A percentile compares a stretch with the other conserved stretches of the same genome.
These are phyloP conservation scores for Chelonus formosanus DNA, from an alignment of 2,888 invertebrate genomes.

Conservation along the genomic window DNA sequence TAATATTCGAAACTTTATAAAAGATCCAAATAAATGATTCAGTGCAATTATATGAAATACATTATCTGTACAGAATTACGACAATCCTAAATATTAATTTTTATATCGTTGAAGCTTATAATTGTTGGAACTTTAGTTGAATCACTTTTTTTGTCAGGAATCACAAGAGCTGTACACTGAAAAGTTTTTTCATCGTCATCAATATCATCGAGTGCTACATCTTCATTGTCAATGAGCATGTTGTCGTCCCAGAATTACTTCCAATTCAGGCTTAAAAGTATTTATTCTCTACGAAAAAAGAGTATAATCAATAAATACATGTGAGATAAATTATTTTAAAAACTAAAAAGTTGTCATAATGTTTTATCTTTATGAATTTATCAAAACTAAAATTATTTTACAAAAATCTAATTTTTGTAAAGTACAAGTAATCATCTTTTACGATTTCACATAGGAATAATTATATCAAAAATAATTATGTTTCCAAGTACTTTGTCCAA, in stretches of 20 bases:
- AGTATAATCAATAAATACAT: slow-evolving; percentile 5
- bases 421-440: too few relatives aligned
- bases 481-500: too few relatives aligned
- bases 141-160: slow-evolving; percentile 45
- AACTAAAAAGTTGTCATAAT: too few relatives aligned
- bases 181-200: slow-evolving; percentile 49
- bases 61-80: slow-evolving; percentile 91
- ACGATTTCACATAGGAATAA: too few relatives aligned
- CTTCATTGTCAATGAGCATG: slow-evolving; percentile 50
- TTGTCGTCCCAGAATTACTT: slow-evolving; percentile 50
- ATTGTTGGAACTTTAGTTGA: slow-evolving; percentile 36
- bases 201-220: slow-evolving; percentile 50
- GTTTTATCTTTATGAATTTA: too few relatives aligned
- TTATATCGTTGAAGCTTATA: slow-evolving; percentile 68
- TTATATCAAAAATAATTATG: too few relatives aligned
- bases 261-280: slow-evolving; percentile 45
- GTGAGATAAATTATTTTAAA: slow-evolving; percentile 10
- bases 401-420: too few relatives aligned
- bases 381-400: too few relatives aligned
- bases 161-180: slow-evolving; percentile 52
- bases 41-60: too few relatives aligned
- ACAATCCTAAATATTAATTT: slow-evolving; percentile 70
- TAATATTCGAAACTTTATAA: too few relatives aligned
- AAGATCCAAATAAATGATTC: too few relatives aligned
- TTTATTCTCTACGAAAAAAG: slow-evolving; percentile 47